Percentiles rank a stretch among this genome's conserved stretches.
Conservation (phyloP, 2,797 vertebrate species). For the Poecilia gillii region DNA sequence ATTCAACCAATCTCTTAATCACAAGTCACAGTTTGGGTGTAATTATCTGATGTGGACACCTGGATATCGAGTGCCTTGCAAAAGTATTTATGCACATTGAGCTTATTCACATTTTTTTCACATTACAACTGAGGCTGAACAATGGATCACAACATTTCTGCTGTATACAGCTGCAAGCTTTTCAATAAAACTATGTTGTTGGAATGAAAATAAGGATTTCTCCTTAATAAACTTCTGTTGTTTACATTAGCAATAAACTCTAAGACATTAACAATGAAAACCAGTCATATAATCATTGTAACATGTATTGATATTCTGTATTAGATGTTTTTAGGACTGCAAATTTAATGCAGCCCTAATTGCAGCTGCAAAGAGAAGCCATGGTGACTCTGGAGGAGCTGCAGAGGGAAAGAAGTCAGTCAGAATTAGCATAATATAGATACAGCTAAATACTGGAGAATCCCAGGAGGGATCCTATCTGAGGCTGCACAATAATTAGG, state of each 20-base stretch:
- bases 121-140: not conserved
- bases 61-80: not conserved
- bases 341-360: not conserved
- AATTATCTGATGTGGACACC: conserved; percentile 50
- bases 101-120: not conserved
- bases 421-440: not conserved
- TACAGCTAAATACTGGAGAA: not conserved
- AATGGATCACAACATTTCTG: not conserved
- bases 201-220: not conserved
- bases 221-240: not conserved
- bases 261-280: not conserved
- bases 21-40: conserved; percentile 28
- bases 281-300: not conserved
- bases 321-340: not conserved
- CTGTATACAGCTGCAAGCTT: not conserved
- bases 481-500: not conserved
- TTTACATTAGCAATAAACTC: not conserved
- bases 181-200: not conserved
- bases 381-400: not conserved
- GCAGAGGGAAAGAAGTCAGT: not conserved
- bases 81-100: not conserved
- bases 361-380: not conserved
- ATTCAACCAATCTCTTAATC: conserved; percentile 38
- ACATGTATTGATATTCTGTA: not conserved
- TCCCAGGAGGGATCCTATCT: not conserved